Base-by-base conservation (phyloP, 2,888 invertebrate species). In the Amiota communis region DNA sequence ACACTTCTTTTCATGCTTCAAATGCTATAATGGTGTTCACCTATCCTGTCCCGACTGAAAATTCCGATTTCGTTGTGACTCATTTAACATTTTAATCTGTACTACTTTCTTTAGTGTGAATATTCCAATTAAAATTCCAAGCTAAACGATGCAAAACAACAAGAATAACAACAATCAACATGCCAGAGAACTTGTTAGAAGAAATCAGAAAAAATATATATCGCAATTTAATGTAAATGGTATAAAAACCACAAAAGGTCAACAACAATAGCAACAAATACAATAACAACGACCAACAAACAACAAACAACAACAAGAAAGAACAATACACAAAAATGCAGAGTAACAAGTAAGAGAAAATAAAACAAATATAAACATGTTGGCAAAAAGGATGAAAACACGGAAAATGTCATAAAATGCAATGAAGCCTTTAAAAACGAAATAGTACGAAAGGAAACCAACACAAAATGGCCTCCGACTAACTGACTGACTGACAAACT, bases 151-250 rank as follows among this genome's bases (percentile, higher is more conserved):
- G 78, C 57, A 57, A 57, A 57, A 57, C 57, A 57, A 57, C 57
- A 15, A 57, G 17, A 3, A 17, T 15, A 17, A 70, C 75, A 78
- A 78, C 76, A 70, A 65, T 0, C n/a, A 53, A 68, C 36, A 68
- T 17, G 12, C 36, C 36, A 65, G 4, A 17, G 49, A n/a, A 48
- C 71, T 13, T 8, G 6, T 15, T 46, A 46, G 56, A 20, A 6
- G 23, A 74, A 12, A 76, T 23, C 63, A 72, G 71, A 36, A 47
- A 59, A 48, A 49, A 79, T 6, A 36, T 36, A 36, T 6, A 36
- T 81, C 77, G 78, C 78, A 81, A 81, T 81, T 81, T 80, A 80
- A 81, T 80, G 80, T 78, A 81, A 81, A 81, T 81, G 80, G 77
- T 79, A 80, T 75, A 76, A 75, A 81, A 81, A 76, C 81, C 81